Evolutionary conservation across 2,888 invertebrate species (phyloP).

Genomic region (Agelastica alni): DNA sequence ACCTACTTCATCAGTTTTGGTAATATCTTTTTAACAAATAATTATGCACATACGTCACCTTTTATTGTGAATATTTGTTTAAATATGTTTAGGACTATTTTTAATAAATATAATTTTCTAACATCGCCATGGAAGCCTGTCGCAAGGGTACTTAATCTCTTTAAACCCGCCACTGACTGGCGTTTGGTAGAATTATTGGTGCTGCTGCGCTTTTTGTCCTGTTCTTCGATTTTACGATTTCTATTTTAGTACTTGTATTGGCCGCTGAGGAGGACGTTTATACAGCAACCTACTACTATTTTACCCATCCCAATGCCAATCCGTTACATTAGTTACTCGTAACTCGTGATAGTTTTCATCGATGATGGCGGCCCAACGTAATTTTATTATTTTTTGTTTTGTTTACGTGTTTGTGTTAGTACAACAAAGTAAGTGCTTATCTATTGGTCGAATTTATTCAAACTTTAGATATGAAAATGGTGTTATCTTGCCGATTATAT

Average conservation of each 20-base stretch:
- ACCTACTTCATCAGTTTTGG: too few relatives aligned
- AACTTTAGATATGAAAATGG: not conserved
- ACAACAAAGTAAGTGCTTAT: conserved; percentile 5
- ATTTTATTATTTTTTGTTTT: conserved; percentile 8
- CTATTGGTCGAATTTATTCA: not conserved
- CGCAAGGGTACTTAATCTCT: too few relatives aligned
- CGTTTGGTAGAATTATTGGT: not conserved
- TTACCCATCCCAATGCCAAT: conserved; percentile 1
- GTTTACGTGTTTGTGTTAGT: conserved; percentile 2
- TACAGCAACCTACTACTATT: not conserved
- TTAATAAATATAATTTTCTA: too few relatives aligned
- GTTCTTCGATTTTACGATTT: not conserved
- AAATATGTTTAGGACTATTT: too few relatives aligned
- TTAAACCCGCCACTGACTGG: not conserved
- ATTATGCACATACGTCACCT: too few relatives aligned
- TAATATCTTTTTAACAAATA: too few relatives aligned
- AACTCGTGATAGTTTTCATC: conserved; percentile 1
- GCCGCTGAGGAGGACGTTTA: not conserved
- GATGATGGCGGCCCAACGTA: conserved; percentile 3
- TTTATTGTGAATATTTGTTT: too few relatives aligned
- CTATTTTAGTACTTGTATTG: not conserved
- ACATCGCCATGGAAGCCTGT: too few relatives aligned
- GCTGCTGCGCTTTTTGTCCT: not conserved
- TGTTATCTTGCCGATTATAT: not conserved
- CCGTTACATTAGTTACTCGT: conserved; percentile 2